A percentile compares a stretch with the other conserved stretches of the same genome.
phyloP scores from a whole-genome alignment of 1,140 invertebrate species.

The Drosophila repleta region DNA sequence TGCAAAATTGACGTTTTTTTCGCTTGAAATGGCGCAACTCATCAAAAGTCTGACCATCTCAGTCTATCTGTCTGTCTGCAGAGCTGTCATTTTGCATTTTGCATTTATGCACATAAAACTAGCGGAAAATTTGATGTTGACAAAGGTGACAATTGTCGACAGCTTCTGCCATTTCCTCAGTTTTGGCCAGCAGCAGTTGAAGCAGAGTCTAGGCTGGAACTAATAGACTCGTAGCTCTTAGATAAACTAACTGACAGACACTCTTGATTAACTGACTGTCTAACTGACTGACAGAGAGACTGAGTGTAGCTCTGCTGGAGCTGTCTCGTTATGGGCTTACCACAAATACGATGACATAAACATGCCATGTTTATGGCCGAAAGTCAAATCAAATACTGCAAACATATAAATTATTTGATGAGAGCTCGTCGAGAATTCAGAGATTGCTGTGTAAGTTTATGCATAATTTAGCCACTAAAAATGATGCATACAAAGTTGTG shows the following conservation, averaged over 20 bases:
- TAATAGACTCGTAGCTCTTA: slow-evolving; percentile 17
- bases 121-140: slow-evolving; percentile 75
- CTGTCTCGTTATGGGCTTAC: slow-evolving; percentile 25
- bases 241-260: slow-evolving; percentile 13
- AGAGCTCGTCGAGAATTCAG: slow-evolving; percentile 27
- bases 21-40: slow-evolving; percentile 68
- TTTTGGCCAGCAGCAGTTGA: neutral
- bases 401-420: slow-evolving; percentile 43
- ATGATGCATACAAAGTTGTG: slow-evolving; percentile 43
- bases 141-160: slow-evolving; percentile 75
- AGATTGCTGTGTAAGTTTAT: slow-evolving; percentile 31
- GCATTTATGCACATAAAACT: slow-evolving; percentile 81
- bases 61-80: slow-evolving; percentile 30
- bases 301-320: slow-evolving; percentile 1
- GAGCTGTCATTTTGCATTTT: slow-evolving; percentile 54
- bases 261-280: slow-evolving; percentile 3
- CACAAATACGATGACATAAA: slow-evolving; percentile 61
- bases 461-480: slow-evolving; percentile 57
- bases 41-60: slow-evolving; percentile 65
- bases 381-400: slow-evolving; percentile 31
- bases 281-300: slow-evolving; percentile 4
- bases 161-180: slow-evolving; percentile 15
- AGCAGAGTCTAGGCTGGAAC: slow-evolving; percentile 14
- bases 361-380: slow-evolving; percentile 48
- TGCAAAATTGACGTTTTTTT: neutral